Conservation (phyloP, 1,140 invertebrate species). For the Tribolium castaneum region DNA sequence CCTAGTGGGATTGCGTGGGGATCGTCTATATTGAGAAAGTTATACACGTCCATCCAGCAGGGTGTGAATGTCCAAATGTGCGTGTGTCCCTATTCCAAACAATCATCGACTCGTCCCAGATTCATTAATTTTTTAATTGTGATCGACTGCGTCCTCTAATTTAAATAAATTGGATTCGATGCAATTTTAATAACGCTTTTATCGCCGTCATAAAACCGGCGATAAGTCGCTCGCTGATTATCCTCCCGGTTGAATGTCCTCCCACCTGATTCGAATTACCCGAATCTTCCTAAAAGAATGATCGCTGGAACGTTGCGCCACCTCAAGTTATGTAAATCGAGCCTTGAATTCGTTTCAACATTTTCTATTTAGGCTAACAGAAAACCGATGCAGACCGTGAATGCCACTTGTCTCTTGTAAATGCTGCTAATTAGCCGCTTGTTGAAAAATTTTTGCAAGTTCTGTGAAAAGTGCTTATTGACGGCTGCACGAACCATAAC, state of each 20-base stretch:
- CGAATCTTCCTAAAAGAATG: neutral
- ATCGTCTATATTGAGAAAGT: slow-evolving; percentile 30
- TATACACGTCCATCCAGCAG: slow-evolving; percentile 17
- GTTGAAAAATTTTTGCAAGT: neutral
- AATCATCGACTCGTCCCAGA: neutral
- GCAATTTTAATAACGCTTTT: slow-evolving; percentile 27
- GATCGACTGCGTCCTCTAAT: neutral
- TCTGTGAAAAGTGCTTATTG: neutral
- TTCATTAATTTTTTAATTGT: slow-evolving; percentile 12
- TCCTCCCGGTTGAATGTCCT: slow-evolving; percentile 1
- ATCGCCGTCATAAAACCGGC: slow-evolving; percentile 5
- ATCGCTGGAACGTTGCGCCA: neutral
- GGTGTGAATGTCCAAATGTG: slow-evolving; percentile 25
- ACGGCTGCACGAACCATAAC: neutral
- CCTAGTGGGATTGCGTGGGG: slow-evolving; percentile 32
- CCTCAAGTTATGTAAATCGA: slow-evolving; percentile 1
- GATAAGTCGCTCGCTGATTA: slow-evolving; percentile 17
- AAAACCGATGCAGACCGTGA: neutral
- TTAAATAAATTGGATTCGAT: slow-evolving; percentile 20
- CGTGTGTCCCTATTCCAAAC: neutral
- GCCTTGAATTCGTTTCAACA: slow-evolving; percentile 13
- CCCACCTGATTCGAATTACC: neutral
- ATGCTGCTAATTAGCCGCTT: neutral
- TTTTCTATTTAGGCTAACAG: neutral
- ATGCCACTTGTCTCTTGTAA: slow-evolving; percentile 8